Base-by-base conservation (phyloP, 2,113 vertebrate species). In the Hiodon tergisus region DNA sequence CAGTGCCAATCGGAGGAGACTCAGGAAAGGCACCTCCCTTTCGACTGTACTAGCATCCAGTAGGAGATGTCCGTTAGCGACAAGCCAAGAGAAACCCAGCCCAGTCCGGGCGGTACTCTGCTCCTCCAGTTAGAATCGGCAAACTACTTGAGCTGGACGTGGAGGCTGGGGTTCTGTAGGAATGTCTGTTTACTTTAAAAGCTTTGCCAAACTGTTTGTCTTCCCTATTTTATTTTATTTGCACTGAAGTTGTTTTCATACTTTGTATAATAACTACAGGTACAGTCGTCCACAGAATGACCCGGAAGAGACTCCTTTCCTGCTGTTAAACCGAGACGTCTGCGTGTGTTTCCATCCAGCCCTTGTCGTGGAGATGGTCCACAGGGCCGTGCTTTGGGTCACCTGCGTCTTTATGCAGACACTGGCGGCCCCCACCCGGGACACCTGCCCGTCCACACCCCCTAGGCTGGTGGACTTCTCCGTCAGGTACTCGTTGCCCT, bases 391-490 rank as follows among this genome's bases (percentile, higher is more conserved):
- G 78, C 79, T 74, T 77, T 85, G 83, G 83, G 80, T 83, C 86
- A 83, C 84, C 77, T 91, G 82, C 9, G 67, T 89, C 84, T 90
- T 88, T 82, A 72, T 90, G 62, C 90, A 87, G 85, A 88, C 87
- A 79, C 59, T 88, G 16, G 80, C 84, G 67, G 77, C 79, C 66
- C 78, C 83, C 9, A 80, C 83, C 2, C 68, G 76, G 67, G 82
- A 83, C 78, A 83, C 86, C 79, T 97, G 94, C 74, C 89, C 87
- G 2, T 84, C 81, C n/a, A 84, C 81, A 58, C 78, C 85, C 6
- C 90, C 88, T 6, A 85, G 81, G 13, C 76, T 88, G 3, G 87
- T 91, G 74, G 87, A 97, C 86, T 97, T 93, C 81, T 90, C 91
- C 0, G 76, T 95, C 52, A 76, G 87, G 55, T 97, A 97, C 69